Evolutionary conservation across 2,888 invertebrate species (phyloP), one percentile per base, ranked within the genome.

Genomic region (Dorcus parallelipipedus): DNA sequence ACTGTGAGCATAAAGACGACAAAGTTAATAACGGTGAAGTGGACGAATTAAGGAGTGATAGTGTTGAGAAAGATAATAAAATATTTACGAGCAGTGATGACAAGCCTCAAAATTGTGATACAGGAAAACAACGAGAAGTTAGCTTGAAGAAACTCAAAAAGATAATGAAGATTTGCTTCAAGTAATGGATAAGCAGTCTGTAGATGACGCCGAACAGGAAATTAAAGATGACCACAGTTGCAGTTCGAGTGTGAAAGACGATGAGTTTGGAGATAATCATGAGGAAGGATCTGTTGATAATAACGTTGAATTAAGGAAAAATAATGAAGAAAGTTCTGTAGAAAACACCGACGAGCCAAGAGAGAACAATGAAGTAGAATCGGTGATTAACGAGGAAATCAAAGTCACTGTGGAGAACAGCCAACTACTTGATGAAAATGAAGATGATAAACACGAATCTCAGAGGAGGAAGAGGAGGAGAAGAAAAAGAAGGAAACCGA

Each of bases 261-360:
- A 72, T 76, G 67, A 67, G 43, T 40, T 14, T 14, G 56, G 64
- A n/a, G 59, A 62, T 47, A 56, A 60, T 26, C 41, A 58, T 9
- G 79, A 79, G 56, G 79, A 80, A 65, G 79, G 80, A 68, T 33
- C 26, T 80, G 81, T 67, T 80, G 80, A 62, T 76, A 60, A 52
- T 69, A 59, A 45, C 70, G 66, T 67, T 67, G 26, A 53, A 43
- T 48, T 59, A 41, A 58, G 49, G 52, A 59, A 54, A 59, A 60
- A 50, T 47, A 60, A 52, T 51, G 67, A 59, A 58, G 45, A 52
- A 55, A 41, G 9, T 14, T 41, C 54, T 43, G 51, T 14, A 26
- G 60, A 60, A 41, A 45, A 3, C 20, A 39, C 59, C 2, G 51
- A 43, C 7, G 10, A 14, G 17, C 20, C 20, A 26, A 20, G 7